These are phyloP conservation scores for Felis chaus DNA, from an alignment of 2,113 vertebrate genomes.

Conservation along the genomic window DNA sequence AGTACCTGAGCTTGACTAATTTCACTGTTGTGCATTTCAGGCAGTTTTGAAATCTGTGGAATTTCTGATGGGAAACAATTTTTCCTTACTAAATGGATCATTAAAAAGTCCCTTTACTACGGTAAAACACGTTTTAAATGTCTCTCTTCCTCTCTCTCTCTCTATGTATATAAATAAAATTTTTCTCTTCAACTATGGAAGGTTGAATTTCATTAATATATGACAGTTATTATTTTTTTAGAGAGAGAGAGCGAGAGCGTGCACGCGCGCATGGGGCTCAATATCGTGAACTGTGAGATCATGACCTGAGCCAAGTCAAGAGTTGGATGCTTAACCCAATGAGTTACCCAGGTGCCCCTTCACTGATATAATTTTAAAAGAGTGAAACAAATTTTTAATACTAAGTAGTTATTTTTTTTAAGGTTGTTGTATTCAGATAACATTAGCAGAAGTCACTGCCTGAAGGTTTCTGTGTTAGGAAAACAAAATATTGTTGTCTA, in stretches of 20 bases:
- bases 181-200: not conserved
- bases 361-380: conserved; percentile 44
- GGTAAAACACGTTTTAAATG: conserved; percentile 31
- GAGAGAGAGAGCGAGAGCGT: too few species aligned
- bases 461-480: conserved; percentile 22
- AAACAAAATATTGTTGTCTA: conserved; percentile 51
- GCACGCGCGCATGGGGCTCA: too few species aligned
- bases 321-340: too few species aligned
- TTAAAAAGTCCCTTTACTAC: conserved; percentile 43
- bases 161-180: not conserved
- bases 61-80: conserved; percentile 47
- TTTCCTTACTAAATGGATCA: conserved; percentile 45
- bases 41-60: conserved; percentile 39
- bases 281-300: too few species aligned
- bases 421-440: conserved; percentile 11
- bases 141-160: not conserved
- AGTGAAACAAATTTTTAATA: conserved; percentile 3
- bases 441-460: conserved; percentile 47
- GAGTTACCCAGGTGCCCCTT: not conserved
- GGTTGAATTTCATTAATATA: conserved; percentile 42
- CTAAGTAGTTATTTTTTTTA: not conserved
- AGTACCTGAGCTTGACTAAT: conserved; percentile 38
- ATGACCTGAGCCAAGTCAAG: too few species aligned
- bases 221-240: too few species aligned
- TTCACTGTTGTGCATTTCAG: conserved; percentile 48